These are phyloP conservation scores for Casuarius casuarius DNA, from an alignment of 2,113 vertebrate species.

Conservation along the genomic window DNA sequence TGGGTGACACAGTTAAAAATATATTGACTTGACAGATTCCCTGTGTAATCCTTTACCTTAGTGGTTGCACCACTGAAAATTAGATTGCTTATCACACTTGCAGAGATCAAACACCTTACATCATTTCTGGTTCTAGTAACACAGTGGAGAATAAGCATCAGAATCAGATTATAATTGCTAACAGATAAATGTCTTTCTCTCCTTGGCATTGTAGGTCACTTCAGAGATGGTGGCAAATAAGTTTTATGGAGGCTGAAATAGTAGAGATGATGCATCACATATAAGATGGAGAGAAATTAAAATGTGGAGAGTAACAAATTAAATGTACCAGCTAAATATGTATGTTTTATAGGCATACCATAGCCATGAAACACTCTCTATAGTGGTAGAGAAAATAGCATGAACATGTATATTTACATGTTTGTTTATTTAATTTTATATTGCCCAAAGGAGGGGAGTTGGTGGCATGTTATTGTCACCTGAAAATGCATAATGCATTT, in stretches of 20 bases:
- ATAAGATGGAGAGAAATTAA: background rate
- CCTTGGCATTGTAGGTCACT: background rate
- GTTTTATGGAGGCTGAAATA: background rate
- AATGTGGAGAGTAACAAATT: background rate
- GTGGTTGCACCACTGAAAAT: background rate
- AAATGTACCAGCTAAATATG: background rate
- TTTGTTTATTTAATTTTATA: background rate
- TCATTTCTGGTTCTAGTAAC: background rate
- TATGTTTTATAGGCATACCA: rapidly evolving
- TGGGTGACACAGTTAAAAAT: background rate
- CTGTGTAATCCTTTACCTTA: background rate
- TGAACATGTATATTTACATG: background rate
- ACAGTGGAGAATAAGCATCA: background rate
- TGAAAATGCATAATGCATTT: background rate
- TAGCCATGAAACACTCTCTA: background rate
- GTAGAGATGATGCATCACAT: background rate
- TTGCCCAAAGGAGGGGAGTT: background rate
- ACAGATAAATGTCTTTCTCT: background rate
- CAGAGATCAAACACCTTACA: background rate
- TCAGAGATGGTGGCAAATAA: background rate
- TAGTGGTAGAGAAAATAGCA: background rate
- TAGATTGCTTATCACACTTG: background rate
- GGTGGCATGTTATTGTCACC: background rate
- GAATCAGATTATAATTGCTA: background rate
- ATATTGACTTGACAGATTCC: background rate